These are phyloP conservation scores for Kryptopterus vitreolus DNA, from an alignment of 2,797 vertebrate genomes.

Conservation along the genomic window DNA sequence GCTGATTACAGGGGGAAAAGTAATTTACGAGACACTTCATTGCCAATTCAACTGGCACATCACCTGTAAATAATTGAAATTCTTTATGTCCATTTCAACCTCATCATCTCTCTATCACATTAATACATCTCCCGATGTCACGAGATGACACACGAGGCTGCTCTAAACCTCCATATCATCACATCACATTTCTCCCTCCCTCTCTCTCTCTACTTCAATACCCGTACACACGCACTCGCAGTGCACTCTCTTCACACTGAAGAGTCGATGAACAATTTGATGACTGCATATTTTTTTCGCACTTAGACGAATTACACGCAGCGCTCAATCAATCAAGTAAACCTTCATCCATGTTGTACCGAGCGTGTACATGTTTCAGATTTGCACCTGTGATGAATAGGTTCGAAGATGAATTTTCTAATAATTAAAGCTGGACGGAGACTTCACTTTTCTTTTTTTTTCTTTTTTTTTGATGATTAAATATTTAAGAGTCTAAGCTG, in stretches of 20 bases:
- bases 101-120: constrained; percentile 74
- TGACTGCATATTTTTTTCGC: constrained; percentile 3
- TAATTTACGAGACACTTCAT: constrained; percentile 77
- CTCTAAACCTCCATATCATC: constrained; percentile 64
- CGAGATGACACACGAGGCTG: constrained; percentile 51
- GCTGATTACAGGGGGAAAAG: constrained; percentile 72
- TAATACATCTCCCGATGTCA: constrained; percentile 66
- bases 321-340: constrained; percentile 7
- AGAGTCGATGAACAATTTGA: background rate
- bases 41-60: constrained; percentile 74
- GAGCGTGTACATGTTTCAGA: constrained; percentile 7
- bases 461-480: background rate
- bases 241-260: background rate
- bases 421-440: background rate
- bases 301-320: constrained; percentile 4
- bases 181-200: constrained; percentile 44
- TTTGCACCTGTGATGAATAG: constrained; percentile 18
- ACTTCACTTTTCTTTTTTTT: background rate
- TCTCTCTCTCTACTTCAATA: background rate
- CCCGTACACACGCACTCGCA: background rate
- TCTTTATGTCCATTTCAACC: constrained; percentile 75
- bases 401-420: background rate
- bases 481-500: constrained; percentile 32
- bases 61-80: constrained; percentile 81
- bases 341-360: background rate